phyloP scores from a whole-genome alignment of 2,797 vertebrate genomes.

The Trichosurus vulpecula region DNA sequence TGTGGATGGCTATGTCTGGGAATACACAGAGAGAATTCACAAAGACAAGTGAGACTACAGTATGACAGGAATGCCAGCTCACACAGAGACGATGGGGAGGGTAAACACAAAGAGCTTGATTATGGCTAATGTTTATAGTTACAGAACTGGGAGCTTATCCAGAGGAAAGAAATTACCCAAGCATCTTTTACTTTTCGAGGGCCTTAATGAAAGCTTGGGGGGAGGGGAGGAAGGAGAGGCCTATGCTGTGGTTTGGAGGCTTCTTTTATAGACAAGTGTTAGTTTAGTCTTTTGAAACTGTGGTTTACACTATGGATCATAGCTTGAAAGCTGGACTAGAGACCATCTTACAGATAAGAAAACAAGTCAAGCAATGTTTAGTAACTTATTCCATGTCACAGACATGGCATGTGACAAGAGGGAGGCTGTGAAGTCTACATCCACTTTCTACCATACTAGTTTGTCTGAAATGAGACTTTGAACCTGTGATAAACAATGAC shows the following conservation, averaged over 20 bases:
- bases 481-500: neutral
- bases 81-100: neutral
- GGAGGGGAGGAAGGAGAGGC: too few relatives aligned
- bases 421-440: neutral
- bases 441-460: neutral
- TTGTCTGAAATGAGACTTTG: neutral
- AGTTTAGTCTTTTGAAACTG: neutral
- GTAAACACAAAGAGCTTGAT: neutral
- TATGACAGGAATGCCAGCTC: neutral
- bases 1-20: neutral
- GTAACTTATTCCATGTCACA: neutral
- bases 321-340: neutral
- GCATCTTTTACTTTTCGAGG: neutral
- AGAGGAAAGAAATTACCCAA: neutral
- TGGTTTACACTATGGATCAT: neutral
- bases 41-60: neutral
- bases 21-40: neutral
- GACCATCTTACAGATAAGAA: neutral
- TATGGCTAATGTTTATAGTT: neutral
- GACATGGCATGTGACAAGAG: neutral
- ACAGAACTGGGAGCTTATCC: neutral
- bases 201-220: neutral
- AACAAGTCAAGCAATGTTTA: neutral
- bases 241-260: neutral
- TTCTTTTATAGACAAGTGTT: neutral